Conservation (phyloP, 2,888 invertebrate genomes). For the Oscheius sp. region DNA sequence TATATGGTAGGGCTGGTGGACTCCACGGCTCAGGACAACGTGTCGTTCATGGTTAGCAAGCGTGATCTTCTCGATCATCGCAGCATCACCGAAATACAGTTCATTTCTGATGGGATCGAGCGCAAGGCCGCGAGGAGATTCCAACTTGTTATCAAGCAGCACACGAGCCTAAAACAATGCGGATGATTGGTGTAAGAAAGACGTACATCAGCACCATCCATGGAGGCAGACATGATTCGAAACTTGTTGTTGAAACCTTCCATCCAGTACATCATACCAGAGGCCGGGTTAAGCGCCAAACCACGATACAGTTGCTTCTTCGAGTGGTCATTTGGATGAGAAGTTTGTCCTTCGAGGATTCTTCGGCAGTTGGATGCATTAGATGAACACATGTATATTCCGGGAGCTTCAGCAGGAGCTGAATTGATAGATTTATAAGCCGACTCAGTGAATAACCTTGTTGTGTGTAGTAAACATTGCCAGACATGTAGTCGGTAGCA, state of each 20-base stretch:
- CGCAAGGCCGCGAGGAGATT: constrained; percentile 50
- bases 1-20: constrained; percentile 55
- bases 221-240: constrained; percentile 90
- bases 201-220: constrained; percentile 89
- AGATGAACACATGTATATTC: constrained; percentile 50
- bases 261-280: constrained; percentile 56
- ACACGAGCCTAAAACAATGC: constrained; percentile 40
- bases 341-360: constrained; percentile 42
- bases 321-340: not conserved
- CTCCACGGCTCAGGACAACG: constrained; percentile 47
- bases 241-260: constrained; percentile 79
- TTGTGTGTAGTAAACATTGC: constrained; percentile 54
- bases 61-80: constrained; percentile 61
- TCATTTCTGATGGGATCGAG: constrained; percentile 56
- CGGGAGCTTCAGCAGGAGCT: constrained; percentile 46
- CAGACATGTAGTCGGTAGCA: constrained; percentile 58
- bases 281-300: constrained; percentile 54
- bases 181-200: too few relatives aligned
- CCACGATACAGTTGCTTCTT: constrained; percentile 45
- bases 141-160: constrained; percentile 56
- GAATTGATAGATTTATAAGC: constrained; percentile 13
- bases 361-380: constrained; percentile 55
- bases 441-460: constrained; percentile 35
- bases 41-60: constrained; percentile 44
- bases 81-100: constrained; percentile 58